Conservation (phyloP, 2,888 invertebrate species). For the Rhagium mordax region DNA sequence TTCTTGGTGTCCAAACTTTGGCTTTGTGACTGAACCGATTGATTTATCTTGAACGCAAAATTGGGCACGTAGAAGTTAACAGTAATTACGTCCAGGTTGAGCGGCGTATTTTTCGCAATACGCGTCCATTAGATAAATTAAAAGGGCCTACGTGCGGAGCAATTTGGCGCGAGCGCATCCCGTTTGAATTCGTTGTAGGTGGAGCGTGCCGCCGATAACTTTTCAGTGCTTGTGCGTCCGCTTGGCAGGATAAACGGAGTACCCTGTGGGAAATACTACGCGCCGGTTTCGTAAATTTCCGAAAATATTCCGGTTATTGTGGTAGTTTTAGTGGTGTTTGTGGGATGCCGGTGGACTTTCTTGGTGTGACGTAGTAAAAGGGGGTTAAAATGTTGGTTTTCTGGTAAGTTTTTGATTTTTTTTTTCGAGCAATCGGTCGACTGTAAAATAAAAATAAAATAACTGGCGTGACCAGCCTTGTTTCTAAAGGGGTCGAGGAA, state of each 20-base stretch:
- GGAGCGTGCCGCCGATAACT: constrained; percentile 3
- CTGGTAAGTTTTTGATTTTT: not conserved
- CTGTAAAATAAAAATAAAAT: not conserved
- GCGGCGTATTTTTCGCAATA: not conserved
- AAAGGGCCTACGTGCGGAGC: not conserved
- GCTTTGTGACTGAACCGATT: no score
- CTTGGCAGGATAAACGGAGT: constrained; percentile 24
- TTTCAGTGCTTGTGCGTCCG: constrained; percentile 28
- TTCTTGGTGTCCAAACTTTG: no score
- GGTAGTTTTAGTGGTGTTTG: not conserved
- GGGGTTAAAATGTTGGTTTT: not conserved
- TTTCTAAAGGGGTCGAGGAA: no score
- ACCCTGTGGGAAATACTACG: not conserved
- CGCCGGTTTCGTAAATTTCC: not conserved
- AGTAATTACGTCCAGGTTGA: not conserved
- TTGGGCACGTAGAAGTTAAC: not conserved
- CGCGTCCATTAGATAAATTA: not conserved
- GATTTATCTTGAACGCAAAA: not conserved
- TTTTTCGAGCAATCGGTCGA: not conserved
- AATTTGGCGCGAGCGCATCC: constrained; percentile 25
- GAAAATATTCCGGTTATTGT: not conserved
- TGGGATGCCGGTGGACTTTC: not conserved
- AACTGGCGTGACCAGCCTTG: not conserved
- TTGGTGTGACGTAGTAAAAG: not conserved
- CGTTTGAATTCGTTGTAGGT: constrained; percentile 7